Percentiles rank a stretch among this genome's conserved stretches.
Conservation (phyloP, 1,140 invertebrate genomes). For the Bilobella aurantiaca region DNA sequence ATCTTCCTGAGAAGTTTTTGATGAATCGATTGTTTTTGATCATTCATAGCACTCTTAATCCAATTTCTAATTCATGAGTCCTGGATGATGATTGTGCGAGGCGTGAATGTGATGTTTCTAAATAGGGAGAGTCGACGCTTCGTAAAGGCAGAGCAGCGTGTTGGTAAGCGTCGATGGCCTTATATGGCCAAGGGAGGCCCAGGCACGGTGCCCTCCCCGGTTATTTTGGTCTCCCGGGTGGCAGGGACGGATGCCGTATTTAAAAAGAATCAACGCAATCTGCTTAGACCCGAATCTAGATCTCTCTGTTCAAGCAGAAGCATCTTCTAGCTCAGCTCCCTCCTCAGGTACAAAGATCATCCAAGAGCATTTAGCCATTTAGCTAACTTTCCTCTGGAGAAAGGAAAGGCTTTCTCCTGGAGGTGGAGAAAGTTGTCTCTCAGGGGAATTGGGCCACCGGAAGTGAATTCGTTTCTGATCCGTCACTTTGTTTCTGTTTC, state of each 20-base stretch:
- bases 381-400: slow-evolving; percentile 8
- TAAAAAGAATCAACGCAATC: slow-evolving; percentile 26
- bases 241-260: slow-evolving; percentile 22
- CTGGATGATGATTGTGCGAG: too few relatives aligned
- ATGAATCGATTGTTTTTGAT: neutral
- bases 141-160: neutral
- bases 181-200: slow-evolving; percentile 35
- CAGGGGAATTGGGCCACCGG: neutral
- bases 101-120: too few relatives aligned
- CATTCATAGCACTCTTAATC: neutral
- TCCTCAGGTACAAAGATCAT: slow-evolving; percentile 15
- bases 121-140: neutral
- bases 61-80: neutral
- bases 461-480: slow-evolving; percentile 2
- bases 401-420: neutral
- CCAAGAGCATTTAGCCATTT: slow-evolving; percentile 10
- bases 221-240: slow-evolving; percentile 35
- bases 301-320: slow-evolving; percentile 26
- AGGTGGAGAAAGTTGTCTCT: neutral
- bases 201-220: slow-evolving; percentile 14
- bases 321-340: slow-evolving; percentile 31
- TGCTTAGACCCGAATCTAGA: slow-evolving; percentile 32
- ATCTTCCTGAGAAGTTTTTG: too few relatives aligned
- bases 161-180: slow-evolving; percentile 28
- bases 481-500: neutral